Percentiles rank a stretch among this genome's conserved stretches.
Evolutionary conservation across 2,797 vertebrate species (phyloP).

Genomic region (Triplophysa yarkandensis): DNA sequence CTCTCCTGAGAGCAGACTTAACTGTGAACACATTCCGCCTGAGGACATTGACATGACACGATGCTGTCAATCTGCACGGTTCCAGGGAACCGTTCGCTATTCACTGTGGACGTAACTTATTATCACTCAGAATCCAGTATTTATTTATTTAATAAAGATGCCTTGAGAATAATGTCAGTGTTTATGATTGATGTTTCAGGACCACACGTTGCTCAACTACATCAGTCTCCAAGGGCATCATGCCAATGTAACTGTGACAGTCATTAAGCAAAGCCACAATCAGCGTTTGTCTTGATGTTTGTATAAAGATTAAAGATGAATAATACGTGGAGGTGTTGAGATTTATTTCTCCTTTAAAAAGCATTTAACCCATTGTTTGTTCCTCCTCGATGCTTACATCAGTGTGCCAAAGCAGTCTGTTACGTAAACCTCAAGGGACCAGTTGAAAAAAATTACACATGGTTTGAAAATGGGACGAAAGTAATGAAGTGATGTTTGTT

Average conservation of each 20-base stretch:
- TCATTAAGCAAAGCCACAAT: conserved; percentile 29
- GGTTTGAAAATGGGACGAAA: background rate
- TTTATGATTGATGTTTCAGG: conserved; percentile 6
- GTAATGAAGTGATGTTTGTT: background rate
- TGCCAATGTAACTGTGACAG: background rate
- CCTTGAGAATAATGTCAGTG: conserved; percentile 30
- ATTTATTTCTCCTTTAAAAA: conserved; percentile 11
- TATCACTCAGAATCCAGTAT: conserved; percentile 50
- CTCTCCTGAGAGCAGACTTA: conserved; percentile 59
- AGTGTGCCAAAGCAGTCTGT: conserved; percentile 16
- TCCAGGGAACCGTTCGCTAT: conserved; percentile 29
- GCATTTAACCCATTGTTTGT: conserved; percentile 22
- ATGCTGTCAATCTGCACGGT: conserved; percentile 33
- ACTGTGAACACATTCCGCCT: conserved; percentile 58
- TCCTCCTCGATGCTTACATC: background rate
- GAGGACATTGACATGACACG: conserved; percentile 32
- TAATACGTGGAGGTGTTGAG: conserved; percentile 6
- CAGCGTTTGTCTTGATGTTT: conserved; percentile 22
- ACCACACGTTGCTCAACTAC: conserved; percentile 1
- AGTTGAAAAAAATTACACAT: conserved; percentile 11
- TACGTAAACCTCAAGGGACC: conserved; percentile 14
- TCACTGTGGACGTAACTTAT: conserved; percentile 57
- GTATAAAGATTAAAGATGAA: conserved; percentile 41
- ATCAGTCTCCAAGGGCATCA: conserved; percentile 5
- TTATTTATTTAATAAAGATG: conserved; percentile 60